Evolutionary conservation across 2,888 invertebrate genomes (phyloP), one percentile per base, ranked within the genome.

Genomic region (Oxytorus armatus): DNA sequence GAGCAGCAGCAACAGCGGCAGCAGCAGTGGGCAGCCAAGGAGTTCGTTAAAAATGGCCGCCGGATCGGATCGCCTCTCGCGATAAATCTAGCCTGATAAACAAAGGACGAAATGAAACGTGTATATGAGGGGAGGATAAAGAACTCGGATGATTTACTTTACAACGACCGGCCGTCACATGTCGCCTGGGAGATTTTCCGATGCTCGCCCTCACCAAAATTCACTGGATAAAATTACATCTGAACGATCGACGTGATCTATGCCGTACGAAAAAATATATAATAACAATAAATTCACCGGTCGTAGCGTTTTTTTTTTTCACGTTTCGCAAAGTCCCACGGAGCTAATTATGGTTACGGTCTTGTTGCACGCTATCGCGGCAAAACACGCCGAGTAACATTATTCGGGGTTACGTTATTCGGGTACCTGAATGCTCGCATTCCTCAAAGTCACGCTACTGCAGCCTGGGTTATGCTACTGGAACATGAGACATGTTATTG

Each of bases 261-360:
- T 44, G 36, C 10, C 36, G 25, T 5, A 33, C 10, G 11, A 16
- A 8, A 33, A 14, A 8, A 33, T 1, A 55, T n/a, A 29, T 10
- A 14, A 55, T 4, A 33, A 51, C 5, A 11, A 0, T 29, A 25
- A 25, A 1, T 29, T 33, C 2, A 16, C 7, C 55, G 33, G 1
- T 36, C 29, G 29, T n/a, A n/a, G n/a, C n/a, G n/a, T 51, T 39
- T 53, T 55, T 39, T 4, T 7, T 11, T 7, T 16, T 23, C 51
- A 36, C 51, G 47, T 47, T 65, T 57, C 47, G 33, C 47, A 23
- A 55, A 36, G 23, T 11, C 29, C 55, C 63, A 44, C 51, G 21
- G 53, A 39, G 74, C 57, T 85, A 86, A 84, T 86, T 85, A 85
- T 86, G 83, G 83, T 84, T 85, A 83, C 79, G 51, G 76, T 82